Percentiles rank a stretch among this genome's conserved stretches.
phyloP scores from a whole-genome alignment of 35 echinoderm and acorn worm species.

The Ophioderma brevispina region DNA sequence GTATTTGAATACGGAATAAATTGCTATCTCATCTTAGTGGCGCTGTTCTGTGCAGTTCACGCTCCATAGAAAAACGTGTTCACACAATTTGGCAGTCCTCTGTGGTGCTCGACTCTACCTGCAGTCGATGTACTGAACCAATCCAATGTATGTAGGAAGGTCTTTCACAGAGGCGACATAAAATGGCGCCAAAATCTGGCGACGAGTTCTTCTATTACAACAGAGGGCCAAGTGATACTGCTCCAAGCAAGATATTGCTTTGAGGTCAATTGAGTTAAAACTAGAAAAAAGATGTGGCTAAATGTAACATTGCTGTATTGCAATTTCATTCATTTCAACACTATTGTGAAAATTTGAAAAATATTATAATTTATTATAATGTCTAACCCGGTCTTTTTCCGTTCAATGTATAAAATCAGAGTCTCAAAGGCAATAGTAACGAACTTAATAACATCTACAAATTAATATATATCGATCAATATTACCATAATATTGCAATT shows the following conservation, averaged over 20 bases:
- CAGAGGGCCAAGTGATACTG: conserved; percentile 97
- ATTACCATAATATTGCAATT: too few species aligned
- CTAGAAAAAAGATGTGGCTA: conserved; percentile 53
- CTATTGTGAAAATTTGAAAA: too few species aligned
- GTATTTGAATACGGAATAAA: not conserved
- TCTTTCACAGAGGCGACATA: conserved; percentile 55
- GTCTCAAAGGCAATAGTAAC: too few species aligned
- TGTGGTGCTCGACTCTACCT: conserved; percentile 43
- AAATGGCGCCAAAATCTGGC: conserved; percentile 81
- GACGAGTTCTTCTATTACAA: conserved; percentile 76
- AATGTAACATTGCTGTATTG: too few species aligned
- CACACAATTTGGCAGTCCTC: not conserved
- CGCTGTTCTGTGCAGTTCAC: too few species aligned
- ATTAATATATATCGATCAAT: too few species aligned
- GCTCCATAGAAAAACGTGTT: too few species aligned
- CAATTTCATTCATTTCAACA: too few species aligned
- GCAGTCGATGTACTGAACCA: conserved; percentile 93
- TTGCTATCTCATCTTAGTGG: not conserved
- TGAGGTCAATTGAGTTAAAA: conserved; percentile 75
- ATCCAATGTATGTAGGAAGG: conserved; percentile 88
- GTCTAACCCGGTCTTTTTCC: too few species aligned
- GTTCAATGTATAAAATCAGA: too few species aligned
- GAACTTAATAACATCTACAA: too few species aligned
- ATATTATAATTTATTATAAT: too few species aligned
- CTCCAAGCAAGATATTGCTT: conserved; percentile 63